Evolutionary conservation across 1,140 invertebrate species (phyloP).

Genomic region (Drosophila lacertosa): DNA sequence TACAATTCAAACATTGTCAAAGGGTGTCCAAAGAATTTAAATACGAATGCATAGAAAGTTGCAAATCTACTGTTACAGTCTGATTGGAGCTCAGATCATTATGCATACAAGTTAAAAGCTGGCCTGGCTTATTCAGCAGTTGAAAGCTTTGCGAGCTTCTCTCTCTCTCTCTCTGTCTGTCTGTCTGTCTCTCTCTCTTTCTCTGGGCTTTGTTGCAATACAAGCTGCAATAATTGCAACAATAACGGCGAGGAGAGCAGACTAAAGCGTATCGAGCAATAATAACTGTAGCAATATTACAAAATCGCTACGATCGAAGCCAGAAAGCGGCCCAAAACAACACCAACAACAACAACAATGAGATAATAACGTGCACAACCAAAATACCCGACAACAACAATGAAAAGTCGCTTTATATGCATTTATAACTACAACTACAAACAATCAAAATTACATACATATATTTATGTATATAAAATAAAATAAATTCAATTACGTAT

Average conservation of each 20-base stretch:
- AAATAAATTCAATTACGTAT: slow-evolving; percentile 42
- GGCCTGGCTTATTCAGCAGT: slow-evolving; percentile 10
- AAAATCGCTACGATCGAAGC: slow-evolving; percentile 64
- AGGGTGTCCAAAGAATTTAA: slow-evolving; percentile 51
- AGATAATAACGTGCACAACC: slow-evolving; percentile 52
- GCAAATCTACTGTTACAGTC: slow-evolving; percentile 48
- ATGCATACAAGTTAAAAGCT: slow-evolving; percentile 50
- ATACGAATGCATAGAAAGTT: slow-evolving; percentile 63
- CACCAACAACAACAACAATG: slow-evolving; percentile 39
- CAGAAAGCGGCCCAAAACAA: slow-evolving; percentile 33
- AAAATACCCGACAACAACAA: slow-evolving; percentile 35
- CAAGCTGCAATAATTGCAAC: slow-evolving; percentile 73
- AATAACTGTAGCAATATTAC: slow-evolving; percentile 77
- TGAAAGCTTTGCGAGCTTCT: slow-evolving; percentile 29
- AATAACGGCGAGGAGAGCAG: slow-evolving; percentile 55
- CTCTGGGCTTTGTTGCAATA: slow-evolving; percentile 65
- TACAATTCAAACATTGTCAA: slow-evolving; percentile 23
- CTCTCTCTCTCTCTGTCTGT: slow-evolving; percentile 2
- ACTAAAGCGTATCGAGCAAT: slow-evolving; percentile 69
- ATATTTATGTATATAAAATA: slow-evolving; percentile 19
- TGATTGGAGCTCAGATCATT: slow-evolving; percentile 36
- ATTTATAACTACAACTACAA: slow-evolving; percentile 20
- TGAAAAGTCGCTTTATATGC: slow-evolving; percentile 32
- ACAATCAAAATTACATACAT: slow-evolving; percentile 27
- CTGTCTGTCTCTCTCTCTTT: slow-evolving; percentile 27